Percentiles rank a stretch among this genome's conserved stretches.
These are phyloP conservation scores for human (Homo sapiens) DNA, from an alignment of 2,113 vertebrate species.

Conservation along the genomic window DNA sequence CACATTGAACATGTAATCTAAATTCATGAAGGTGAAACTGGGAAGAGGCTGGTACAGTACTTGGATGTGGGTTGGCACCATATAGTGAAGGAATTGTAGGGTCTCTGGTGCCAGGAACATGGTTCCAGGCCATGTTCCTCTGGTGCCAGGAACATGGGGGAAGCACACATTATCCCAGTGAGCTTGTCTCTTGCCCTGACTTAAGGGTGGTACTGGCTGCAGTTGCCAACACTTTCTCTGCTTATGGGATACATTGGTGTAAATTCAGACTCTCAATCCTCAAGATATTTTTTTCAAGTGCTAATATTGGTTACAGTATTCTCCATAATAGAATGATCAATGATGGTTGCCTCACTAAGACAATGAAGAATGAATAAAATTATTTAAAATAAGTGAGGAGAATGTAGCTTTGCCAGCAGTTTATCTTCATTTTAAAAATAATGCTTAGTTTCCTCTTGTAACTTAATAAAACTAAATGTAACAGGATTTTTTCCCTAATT, in stretches of 20 bases:
- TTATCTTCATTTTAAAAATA: background rate
- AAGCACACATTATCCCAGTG: background rate
- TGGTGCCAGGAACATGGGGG: background rate
- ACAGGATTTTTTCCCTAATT: background rate
- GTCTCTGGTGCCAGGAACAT: background rate
- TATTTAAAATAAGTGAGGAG: background rate
- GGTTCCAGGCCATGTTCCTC: background rate
- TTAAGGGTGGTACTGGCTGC: background rate
- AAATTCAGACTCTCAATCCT: background rate
- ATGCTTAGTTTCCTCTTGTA: background rate
- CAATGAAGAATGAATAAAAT: background rate
- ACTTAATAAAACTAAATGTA: background rate
- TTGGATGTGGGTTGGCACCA: background rate
- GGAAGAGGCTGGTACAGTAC: background rate
- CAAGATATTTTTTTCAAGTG: background rate
- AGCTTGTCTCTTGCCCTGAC: background rate
- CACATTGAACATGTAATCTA: background rate
- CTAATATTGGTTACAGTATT: background rate
- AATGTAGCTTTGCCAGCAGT: background rate
- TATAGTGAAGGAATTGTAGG: background rate
- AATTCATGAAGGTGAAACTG: background rate
- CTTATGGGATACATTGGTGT: background rate
- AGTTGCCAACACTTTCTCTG: background rate
- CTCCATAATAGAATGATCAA: background rate
- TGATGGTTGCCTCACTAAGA: background rate